These are phyloP conservation scores for Oceanites oceanicus DNA, from an alignment of 2,113 vertebrate genomes.

Conservation along the genomic window DNA sequence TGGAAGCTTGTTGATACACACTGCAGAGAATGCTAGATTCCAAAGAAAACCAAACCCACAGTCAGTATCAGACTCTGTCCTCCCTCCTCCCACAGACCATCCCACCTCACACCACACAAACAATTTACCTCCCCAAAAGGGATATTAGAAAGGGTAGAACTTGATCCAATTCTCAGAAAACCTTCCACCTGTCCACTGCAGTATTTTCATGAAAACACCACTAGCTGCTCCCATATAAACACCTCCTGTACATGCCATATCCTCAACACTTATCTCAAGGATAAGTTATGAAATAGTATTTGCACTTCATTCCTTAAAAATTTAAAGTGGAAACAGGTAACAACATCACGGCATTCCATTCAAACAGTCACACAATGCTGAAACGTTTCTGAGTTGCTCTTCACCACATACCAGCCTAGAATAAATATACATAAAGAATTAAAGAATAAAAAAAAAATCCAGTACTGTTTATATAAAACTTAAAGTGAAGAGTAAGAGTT, in stretches of 20 bases:
- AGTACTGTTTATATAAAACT: not conserved
- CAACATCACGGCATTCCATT: slow-evolving; percentile 1
- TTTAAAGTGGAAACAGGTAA: slow-evolving; percentile 22
- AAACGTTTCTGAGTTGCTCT: not conserved
- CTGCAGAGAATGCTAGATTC: not conserved
- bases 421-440: not conserved
- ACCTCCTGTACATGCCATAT: not conserved
- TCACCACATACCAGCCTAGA: slow-evolving; percentile 13
- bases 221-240: not conserved
- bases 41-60: not conserved
- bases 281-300: not conserved
- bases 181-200: not conserved
- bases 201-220: not conserved
- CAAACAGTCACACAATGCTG: not conserved
- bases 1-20: not conserved
- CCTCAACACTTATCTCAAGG: not conserved
- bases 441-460: not conserved
- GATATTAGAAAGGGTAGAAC: not conserved
- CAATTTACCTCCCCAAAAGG: not conserved
- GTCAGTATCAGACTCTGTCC: not conserved
- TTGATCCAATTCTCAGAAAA: not conserved
- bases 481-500: not conserved
- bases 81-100: not conserved
- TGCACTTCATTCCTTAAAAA: slow-evolving; percentile 38
- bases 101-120: not conserved